A percentile compares a stretch with the other conserved stretches of the same genome.
Evolutionary conservation across 1,140 invertebrate genomes (phyloP).

Genomic region (Brachionus sp.): DNA sequence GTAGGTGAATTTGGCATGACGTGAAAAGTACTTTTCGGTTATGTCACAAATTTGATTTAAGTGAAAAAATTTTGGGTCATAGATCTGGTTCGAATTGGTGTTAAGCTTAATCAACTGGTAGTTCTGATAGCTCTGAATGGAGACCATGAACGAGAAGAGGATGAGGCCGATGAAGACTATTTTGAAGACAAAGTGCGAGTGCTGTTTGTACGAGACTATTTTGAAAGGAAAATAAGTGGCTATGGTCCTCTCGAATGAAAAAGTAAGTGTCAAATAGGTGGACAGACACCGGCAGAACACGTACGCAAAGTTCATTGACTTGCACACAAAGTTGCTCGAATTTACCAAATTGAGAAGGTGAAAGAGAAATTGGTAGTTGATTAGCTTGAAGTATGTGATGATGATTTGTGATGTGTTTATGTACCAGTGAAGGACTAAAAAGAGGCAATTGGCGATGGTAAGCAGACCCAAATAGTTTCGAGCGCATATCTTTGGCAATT

Average conservation of each 20-base stretch:
- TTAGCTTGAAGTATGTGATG: background rate
- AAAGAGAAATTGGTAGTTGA: background rate
- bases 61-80: background rate
- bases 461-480: background rate
- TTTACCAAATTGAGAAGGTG: background rate
- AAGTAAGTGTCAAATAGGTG: constrained; percentile 19
- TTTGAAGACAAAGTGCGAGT: constrained; percentile 4
- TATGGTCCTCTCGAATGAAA: constrained; percentile 8
- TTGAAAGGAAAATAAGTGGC: constrained; percentile 27
- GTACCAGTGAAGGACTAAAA: background rate
- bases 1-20: constrained; percentile 6
- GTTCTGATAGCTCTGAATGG: background rate
- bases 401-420: constrained; percentile 32
- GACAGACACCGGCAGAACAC: background rate
- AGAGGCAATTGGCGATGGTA: background rate
- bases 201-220: background rate
- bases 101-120: background rate
- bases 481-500: background rate
- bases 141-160: background rate
- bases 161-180: background rate
- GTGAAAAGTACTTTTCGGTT: background rate
- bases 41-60: background rate
- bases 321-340: background rate
- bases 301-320: constrained; percentile 19
- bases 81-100: background rate